Evolutionary conservation across 2,113 vertebrate genomes (phyloP).

Genomic region (Syngnathoides biaculeatus): DNA sequence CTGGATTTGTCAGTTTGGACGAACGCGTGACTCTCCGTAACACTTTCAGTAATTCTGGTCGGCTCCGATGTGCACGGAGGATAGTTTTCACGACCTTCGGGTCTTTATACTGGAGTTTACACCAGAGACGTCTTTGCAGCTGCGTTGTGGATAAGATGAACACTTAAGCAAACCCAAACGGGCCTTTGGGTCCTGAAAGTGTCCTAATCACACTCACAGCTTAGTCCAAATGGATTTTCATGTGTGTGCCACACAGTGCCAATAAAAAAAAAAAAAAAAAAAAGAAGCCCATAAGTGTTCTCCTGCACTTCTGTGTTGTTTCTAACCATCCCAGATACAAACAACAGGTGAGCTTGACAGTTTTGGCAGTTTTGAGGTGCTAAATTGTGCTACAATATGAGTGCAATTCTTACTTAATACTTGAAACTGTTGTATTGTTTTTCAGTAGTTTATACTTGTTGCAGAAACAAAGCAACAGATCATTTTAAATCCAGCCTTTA

Average conservation of each 20-base stretch:
- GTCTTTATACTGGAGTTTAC: background rate
- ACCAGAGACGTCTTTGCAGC: conserved; percentile 3
- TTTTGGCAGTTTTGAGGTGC: conserved; percentile 31
- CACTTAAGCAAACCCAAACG: conserved; percentile 1
- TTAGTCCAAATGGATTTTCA: background rate
- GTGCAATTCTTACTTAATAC: background rate
- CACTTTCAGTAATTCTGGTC: conserved; percentile 11
- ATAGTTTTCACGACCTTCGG: conserved; percentile 7
- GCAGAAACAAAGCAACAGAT: too few relatives aligned
- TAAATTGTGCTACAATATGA: conserved; percentile 12
- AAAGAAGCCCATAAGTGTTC: background rate
- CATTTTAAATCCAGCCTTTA: too few relatives aligned
- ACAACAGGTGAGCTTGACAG: conserved; percentile 5
- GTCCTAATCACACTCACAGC: background rate
- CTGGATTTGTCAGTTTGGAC: background rate
- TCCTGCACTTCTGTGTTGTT: background rate
- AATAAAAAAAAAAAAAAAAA: too few relatives aligned
- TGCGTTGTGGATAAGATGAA: conserved; percentile 1
- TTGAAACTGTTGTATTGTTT: too few relatives aligned
- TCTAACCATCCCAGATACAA: conserved; percentile 4
- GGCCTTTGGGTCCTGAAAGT: background rate
- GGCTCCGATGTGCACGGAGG: background rate
- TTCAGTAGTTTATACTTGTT: too few relatives aligned
- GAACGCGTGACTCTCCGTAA: conserved; percentile 6
- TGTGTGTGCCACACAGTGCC: background rate